These are phyloP conservation scores for Phyllostomus hastatus DNA, from an alignment of 2,113 vertebrate species.

Conservation along the genomic window DNA sequence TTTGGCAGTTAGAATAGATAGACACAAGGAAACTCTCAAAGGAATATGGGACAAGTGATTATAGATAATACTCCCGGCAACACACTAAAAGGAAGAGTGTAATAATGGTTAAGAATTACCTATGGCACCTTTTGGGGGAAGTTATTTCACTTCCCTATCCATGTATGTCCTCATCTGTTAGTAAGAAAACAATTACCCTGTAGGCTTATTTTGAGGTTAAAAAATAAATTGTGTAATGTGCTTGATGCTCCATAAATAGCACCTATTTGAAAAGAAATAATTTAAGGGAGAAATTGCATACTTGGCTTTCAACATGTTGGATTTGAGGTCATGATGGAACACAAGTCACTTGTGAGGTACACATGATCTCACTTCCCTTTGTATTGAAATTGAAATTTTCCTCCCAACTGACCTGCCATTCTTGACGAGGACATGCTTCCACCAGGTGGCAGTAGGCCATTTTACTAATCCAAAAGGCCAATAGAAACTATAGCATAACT, in stretches of 20 bases:
- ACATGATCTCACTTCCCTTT: not conserved
- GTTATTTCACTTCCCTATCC: not conserved
- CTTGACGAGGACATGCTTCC: not conserved
- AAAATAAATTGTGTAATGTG: not conserved
- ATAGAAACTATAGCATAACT: not conserved
- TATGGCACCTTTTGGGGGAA: not conserved
- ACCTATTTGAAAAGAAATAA: not conserved
- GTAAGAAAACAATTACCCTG: not conserved
- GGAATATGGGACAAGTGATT: not conserved
- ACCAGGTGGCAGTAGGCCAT: conserved; percentile 48
- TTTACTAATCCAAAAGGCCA: not conserved
- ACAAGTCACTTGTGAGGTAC: too few relatives aligned
- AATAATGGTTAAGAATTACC: not conserved
- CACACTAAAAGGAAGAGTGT: not conserved
- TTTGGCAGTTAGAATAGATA: not conserved
- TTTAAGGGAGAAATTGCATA: not conserved
- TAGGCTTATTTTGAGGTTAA: not conserved
- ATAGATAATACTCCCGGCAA: accelerated
- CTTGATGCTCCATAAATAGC: not conserved
- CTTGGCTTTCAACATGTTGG: not conserved
- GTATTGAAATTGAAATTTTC: not conserved
- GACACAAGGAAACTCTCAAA: not conserved
- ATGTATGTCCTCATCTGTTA: not conserved
- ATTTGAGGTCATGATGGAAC: not conserved
- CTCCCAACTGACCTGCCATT: not conserved